Base-by-base conservation (phyloP, 92 coral and sea anemone genomes). In the Palythoa heliodiscus region DNA sequence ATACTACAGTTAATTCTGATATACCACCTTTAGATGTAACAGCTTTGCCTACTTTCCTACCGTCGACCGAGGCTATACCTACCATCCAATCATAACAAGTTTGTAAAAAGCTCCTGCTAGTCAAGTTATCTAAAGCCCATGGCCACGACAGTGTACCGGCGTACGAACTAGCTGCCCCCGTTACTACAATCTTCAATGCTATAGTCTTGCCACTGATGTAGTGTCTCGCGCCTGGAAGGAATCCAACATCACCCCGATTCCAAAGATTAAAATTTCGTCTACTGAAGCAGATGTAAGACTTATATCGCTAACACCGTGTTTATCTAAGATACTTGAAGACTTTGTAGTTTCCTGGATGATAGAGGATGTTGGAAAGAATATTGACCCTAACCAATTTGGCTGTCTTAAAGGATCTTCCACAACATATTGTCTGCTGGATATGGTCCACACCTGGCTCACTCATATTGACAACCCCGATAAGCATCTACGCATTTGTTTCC, bases 251-350 rank as follows among this genome's bases (percentile, higher is more conserved):
- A 24, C 87, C n/a, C 70, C 75, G 52, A 63, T 81, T 22, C 75
- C 85, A 35, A 81, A 81, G 52, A 70, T 24, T 15, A 52, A 16
- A 14, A 69, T 75, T 64, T 52, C 58, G 40, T 57, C 37, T 57
- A n/a, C 25, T n/a, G 35, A 29, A 14, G 16, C 74, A 35, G 57
- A 82, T n/a, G 40, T 82, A 17, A 8, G 48, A 11, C 86, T 52
- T 35, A 84, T 57, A 38, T 54, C 83, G 10, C 54, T 85, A 22
- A 86, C 83, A 19, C 61, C 88, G 7, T 76, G 80, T 66, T 38
- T 86, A 35, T 75, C 83, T 19, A 86, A 86, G 57, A 82, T 86
- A 8, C 69, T 86, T 12, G 83, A 75, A 64, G 83, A 83, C 20
- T 83, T 52, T 71, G 88, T 75, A 16, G 82, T 64, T 13, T 24